These are phyloP conservation scores for Luperina testacea DNA, from an alignment of 2,888 invertebrate genomes.

Conservation along the genomic window DNA sequence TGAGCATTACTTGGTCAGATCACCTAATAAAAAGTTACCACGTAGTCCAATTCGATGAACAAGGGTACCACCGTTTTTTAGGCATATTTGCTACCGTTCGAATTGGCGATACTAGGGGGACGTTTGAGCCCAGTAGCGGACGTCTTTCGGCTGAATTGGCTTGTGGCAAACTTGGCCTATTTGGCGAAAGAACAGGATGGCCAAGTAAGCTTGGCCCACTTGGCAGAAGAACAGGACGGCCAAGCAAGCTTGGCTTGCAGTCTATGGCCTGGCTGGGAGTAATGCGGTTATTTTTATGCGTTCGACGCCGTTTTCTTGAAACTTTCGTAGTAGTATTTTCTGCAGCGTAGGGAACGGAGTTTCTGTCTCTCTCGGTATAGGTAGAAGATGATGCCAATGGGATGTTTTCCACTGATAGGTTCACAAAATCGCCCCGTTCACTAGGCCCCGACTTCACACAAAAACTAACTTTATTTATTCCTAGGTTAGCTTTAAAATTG, in stretches of 20 bases:
- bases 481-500: constrained; percentile 39
- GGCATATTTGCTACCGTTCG: neutral
- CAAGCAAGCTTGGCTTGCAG: neutral
- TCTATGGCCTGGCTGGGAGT: neutral
- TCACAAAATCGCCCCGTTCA: too few relatives aligned
- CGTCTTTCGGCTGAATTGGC: neutral
- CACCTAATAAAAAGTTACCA: constrained; percentile 17
- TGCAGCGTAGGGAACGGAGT: too few relatives aligned
- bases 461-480: constrained; percentile 35
- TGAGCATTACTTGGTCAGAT: neutral
- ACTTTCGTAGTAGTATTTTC: neutral
- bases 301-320: neutral
- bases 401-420: neutral
- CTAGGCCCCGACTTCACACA: constrained; percentile 3
- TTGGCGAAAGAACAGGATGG: neutral
- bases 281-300: neutral
- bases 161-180: neutral
- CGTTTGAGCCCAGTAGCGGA: too few relatives aligned
- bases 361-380: neutral
- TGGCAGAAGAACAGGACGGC: neutral
- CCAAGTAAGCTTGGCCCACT: neutral
- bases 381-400: constrained; percentile 12
- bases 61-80: neutral
- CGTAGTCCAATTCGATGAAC: constrained; percentile 16
- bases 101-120: neutral